A percentile compares a stretch with the other conserved stretches of the same genome.
phyloP scores from a whole-genome alignment of 1,140 invertebrate genomes.

The Hyphantria cunea region DNA sequence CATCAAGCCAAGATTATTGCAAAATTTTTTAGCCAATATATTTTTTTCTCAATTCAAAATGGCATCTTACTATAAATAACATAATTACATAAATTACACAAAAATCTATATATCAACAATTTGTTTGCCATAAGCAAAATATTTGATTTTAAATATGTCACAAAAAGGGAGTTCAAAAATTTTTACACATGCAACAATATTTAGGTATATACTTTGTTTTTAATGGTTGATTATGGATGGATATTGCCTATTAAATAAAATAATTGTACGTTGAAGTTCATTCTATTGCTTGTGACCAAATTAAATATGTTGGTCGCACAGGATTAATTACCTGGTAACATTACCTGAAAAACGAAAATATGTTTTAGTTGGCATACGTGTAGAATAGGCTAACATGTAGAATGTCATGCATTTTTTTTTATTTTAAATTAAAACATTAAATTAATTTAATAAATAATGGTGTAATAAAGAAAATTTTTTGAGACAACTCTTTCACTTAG shows the following conservation, averaged over 20 bases:
- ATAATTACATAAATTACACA: slow-evolving; percentile 36
- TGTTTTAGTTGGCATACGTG: no score
- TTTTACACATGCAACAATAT: slow-evolving; percentile 51
- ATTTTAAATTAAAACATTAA: no score
- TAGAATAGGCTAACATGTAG: no score
- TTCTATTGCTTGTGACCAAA: slow-evolving; percentile 53
- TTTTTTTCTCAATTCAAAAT: slow-evolving; percentile 27
- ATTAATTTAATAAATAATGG: no score
- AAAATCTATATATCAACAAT: slow-evolving; percentile 45
- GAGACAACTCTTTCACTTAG: no score
- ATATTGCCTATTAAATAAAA: slow-evolving; percentile 44
- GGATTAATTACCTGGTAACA: slow-evolving; percentile 51
- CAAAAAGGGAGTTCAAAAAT: slow-evolving; percentile 37
- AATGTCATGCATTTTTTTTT: no score
- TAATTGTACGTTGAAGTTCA: slow-evolving; percentile 56
- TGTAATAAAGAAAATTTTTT: no score
- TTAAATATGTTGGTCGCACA: slow-evolving; percentile 34
- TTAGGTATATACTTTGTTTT: slow-evolving; percentile 43
- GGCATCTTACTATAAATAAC: slow-evolving; percentile 40
- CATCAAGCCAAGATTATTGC: slow-evolving; percentile 21
- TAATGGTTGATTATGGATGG: slow-evolving; percentile 25
- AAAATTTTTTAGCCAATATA: slow-evolving; percentile 19
- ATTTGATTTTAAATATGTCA: slow-evolving; percentile 36
- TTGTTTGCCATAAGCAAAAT: no score
- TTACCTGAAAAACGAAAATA: slow-evolving; percentile 52